phyloP scores from a whole-genome alignment of 2,888 invertebrate genomes.

The Hetaerina titia region DNA sequence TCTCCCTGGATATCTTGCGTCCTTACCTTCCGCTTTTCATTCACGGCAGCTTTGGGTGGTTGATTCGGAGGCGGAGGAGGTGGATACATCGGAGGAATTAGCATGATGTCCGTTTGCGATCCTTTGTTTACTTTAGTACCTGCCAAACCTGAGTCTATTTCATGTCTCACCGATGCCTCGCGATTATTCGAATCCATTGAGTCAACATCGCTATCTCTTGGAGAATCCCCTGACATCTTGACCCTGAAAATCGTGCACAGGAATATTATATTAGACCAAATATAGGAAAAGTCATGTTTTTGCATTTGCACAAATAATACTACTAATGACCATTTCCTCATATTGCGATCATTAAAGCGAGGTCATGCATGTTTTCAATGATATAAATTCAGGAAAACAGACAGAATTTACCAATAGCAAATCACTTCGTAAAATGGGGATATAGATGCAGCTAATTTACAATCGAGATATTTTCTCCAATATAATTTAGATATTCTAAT shows the following conservation, averaged over 20 bases:
- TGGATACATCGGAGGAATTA: constrained; percentile 48
- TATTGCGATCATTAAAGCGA: neutral
- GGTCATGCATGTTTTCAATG: too few species aligned
- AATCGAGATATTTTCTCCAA: neutral
- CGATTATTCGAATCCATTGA: constrained; percentile 39
- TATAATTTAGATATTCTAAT: neutral
- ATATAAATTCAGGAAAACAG: too few species aligned
- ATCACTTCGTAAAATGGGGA: too few species aligned
- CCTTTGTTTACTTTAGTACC: constrained; percentile 33
- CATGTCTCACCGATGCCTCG: neutral
- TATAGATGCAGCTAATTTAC: too few species aligned
- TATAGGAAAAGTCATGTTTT: too few species aligned
- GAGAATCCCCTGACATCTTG: constrained; percentile 53
- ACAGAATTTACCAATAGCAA: too few species aligned
- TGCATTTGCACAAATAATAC: neutral
- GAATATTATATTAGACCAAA: neutral
- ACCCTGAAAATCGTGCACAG: neutral
- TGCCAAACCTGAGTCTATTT: neutral
- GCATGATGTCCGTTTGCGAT: constrained; percentile 51
- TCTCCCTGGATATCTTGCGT: neutral
- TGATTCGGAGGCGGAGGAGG: constrained; percentile 42
- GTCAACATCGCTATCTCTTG: constrained; percentile 47
- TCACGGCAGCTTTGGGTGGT: neutral
- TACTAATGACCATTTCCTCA: neutral
- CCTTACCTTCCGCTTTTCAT: constrained; percentile 46